Evolutionary conservation across 1,140 invertebrate genomes (phyloP).

Genomic region (Drosophila equinoxialis): DNA sequence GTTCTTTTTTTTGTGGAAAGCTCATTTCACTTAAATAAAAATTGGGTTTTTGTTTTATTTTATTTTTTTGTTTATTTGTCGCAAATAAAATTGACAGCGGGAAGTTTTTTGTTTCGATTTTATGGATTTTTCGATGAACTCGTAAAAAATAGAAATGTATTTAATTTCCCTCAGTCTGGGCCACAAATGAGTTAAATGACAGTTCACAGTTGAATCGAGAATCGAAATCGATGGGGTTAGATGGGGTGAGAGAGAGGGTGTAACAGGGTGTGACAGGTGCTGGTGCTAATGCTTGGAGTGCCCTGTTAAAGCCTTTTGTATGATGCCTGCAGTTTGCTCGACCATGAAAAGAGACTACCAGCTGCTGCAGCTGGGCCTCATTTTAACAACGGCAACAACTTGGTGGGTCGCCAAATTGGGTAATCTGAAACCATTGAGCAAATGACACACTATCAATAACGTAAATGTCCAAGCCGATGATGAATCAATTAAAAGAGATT

Average conservation of each 20-base stretch:
- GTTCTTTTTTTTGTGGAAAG: slow-evolving; percentile 43
- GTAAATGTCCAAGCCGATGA: slow-evolving; percentile 56
- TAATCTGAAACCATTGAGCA: slow-evolving; percentile 41
- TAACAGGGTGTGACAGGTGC: slow-evolving; percentile 54
- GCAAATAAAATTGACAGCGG: slow-evolving; percentile 64
- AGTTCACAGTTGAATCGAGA: slow-evolving; percentile 30
- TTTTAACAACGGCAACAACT: slow-evolving; percentile 30
- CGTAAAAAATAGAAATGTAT: slow-evolving; percentile 77
- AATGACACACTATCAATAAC: slow-evolving; percentile 41
- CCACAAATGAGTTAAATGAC: slow-evolving; percentile 69
- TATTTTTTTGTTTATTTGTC: slow-evolving; percentile 74
- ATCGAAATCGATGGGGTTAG: background rate
- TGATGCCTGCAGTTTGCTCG: slow-evolving; percentile 26
- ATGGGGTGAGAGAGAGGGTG: background rate
- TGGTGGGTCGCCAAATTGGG: slow-evolving; percentile 31
- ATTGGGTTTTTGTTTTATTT: slow-evolving; percentile 11
- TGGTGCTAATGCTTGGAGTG: background rate
- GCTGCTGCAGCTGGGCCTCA: slow-evolving; percentile 1
- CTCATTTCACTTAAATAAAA: slow-evolving; percentile 69
- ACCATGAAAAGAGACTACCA: slow-evolving; percentile 16
- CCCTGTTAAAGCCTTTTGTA: background rate
- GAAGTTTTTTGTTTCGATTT: slow-evolving; percentile 34
- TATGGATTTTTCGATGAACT: slow-evolving; percentile 70
- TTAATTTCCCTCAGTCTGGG: slow-evolving; percentile 49
- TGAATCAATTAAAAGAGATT: slow-evolving; percentile 76